phyloP scores from a whole-genome alignment of 2,113 vertebrate genomes.

The Callipepla squamata region DNA sequence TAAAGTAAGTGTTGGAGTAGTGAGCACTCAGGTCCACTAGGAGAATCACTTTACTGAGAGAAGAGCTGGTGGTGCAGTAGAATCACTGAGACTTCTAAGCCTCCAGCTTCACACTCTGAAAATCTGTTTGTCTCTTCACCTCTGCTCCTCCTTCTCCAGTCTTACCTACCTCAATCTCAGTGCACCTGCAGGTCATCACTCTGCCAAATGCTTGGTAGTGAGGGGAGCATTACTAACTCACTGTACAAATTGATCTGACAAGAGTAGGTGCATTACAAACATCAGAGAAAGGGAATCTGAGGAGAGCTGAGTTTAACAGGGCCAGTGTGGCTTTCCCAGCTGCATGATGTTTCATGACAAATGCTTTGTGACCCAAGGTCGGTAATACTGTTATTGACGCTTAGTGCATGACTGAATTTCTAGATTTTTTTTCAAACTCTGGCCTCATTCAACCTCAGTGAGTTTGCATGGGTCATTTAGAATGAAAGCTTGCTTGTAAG shows the following conservation, averaged over 20 bases:
- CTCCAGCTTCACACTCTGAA: background rate
- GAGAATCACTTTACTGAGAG: background rate
- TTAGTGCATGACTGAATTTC: constrained; percentile 6
- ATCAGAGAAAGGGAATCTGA: background rate
- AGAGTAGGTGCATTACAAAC: background rate
- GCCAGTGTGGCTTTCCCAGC: background rate
- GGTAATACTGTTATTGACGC: background rate
- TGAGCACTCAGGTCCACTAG: background rate
- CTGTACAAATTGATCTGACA: background rate
- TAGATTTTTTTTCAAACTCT: background rate
- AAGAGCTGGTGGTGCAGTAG: background rate
- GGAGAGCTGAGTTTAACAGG: background rate
- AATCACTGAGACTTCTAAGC: background rate
- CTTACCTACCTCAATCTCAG: background rate
- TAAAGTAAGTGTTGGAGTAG: background rate
- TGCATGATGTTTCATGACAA: background rate
- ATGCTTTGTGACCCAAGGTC: background rate
- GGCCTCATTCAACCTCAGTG: constrained; percentile 54
- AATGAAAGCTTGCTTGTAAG: constrained; percentile 53
- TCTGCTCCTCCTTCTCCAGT: background rate
- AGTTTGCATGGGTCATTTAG: constrained; percentile 54
- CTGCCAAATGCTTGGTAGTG: background rate
- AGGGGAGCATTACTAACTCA: background rate
- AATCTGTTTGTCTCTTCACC: background rate
- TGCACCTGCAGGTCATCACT: background rate